Base-by-base conservation (phyloP, 2,113 vertebrate genomes). In the Archocentrus centrarchus region DNA sequence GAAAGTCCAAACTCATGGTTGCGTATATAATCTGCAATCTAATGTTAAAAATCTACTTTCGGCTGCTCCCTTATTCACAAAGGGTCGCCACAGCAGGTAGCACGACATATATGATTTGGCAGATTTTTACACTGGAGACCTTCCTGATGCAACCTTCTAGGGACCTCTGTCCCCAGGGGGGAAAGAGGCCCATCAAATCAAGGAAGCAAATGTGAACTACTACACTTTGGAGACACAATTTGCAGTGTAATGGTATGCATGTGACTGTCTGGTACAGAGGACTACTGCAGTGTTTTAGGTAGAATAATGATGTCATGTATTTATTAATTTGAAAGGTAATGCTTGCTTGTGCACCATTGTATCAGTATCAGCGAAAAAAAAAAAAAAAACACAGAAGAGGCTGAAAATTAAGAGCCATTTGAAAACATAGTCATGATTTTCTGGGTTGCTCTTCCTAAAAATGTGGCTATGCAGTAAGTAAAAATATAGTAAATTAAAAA, bases 401-500 rank as follows among this genome's bases (percentile, higher is more conserved):
- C 59, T 59, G 0, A 75, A 79, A 47, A 83, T 13, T 70, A 20
- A 50, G 24, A 11, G 15, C 41, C 5, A 6, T 20, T 70, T 30
- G 66, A 47, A 50, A 50, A 15, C 11, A 50, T 14, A 50, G 14
- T 14, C 5, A 50, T 79, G 14, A 59, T 50, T 78, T 53, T 82
- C 73, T 61, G 44, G 58, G 10, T 17, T 82, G n/a, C 17, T 32
- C 24, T 84, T 84, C 63, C 22, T 60, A 60, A 77, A 75, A 85
- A 76, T 59, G 14, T 39, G 22, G 63, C 7, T 81, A 63, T 70
- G 61, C 5, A 78, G 17, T 8, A 7, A 68, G 37, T 58, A 30
- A 44, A 78, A 80, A 58, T 17, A 62, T 85, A 50, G 17, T 73
- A 50, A 81, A 60, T 18, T 39, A 68, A 82, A 87, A 80, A 77